phyloP scores from a whole-genome alignment of 2,888 invertebrate species.

The Falcaria lacertinaria region DNA sequence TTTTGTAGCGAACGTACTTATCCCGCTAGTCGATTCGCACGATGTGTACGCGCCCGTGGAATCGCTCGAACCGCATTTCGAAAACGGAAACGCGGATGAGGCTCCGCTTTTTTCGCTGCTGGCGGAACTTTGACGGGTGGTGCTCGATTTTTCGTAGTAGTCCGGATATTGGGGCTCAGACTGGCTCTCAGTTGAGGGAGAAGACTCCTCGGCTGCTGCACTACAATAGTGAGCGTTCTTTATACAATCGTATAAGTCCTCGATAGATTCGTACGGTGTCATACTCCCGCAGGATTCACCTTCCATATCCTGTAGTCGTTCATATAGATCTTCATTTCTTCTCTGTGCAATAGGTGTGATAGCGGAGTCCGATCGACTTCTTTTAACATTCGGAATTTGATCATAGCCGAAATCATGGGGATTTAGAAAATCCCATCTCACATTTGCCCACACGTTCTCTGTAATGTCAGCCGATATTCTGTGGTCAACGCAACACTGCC shows the following conservation, averaged over 20 bases:
- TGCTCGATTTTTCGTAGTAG: slow-evolving; percentile 62
- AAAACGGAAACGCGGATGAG: slow-evolving; percentile 73
- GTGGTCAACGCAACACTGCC: slow-evolving; percentile 69
- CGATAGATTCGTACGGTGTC: slow-evolving; percentile 74
- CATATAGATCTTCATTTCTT: slow-evolving; percentile 67
- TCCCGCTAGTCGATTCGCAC: slow-evolving; percentile 70
- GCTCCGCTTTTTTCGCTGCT: slow-evolving; percentile 71
- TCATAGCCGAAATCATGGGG: slow-evolving; percentile 71
- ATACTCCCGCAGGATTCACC: slow-evolving; percentile 69
- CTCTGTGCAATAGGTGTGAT: slow-evolving; percentile 58
- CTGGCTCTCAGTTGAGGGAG: slow-evolving; percentile 65
- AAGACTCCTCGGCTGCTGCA: slow-evolving; percentile 59
- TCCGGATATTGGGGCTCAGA: slow-evolving; percentile 69
- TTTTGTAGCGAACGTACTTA: slow-evolving; percentile 61
- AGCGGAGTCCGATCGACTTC: slow-evolving; percentile 71
- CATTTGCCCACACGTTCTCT: slow-evolving; percentile 73
- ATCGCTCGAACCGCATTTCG: slow-evolving; percentile 73
- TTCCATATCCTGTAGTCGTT: slow-evolving; percentile 56
- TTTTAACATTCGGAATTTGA: slow-evolving; percentile 62
- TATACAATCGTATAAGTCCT: slow-evolving; percentile 73
- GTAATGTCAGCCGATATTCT: slow-evolving; percentile 69
- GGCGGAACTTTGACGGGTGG: slow-evolving; percentile 66
- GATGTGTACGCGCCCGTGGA: slow-evolving; percentile 68
- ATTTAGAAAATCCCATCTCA: slow-evolving; percentile 70
- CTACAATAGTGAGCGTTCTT: slow-evolving; percentile 68